Evolutionary conservation across 2,113 vertebrate genomes (phyloP).

Genomic region (Labeo rohita): DNA sequence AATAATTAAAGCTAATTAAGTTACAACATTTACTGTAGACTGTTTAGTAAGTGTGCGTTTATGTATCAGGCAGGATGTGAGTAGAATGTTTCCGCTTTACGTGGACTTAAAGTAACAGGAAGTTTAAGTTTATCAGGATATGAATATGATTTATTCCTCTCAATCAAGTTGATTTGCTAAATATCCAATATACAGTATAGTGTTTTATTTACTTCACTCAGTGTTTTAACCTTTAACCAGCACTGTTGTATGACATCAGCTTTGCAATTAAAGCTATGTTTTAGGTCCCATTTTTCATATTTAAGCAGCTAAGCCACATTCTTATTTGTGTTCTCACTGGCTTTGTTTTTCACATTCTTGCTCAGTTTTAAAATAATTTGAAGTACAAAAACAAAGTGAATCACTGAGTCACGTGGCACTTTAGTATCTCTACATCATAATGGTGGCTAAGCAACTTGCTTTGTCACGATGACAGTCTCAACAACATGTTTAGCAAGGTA

Average conservation of each 20-base stretch:
- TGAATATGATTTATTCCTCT: neutral
- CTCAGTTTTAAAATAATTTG: neutral
- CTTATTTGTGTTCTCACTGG: neutral
- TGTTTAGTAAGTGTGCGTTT: neutral
- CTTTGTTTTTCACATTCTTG: constrained; percentile 12
- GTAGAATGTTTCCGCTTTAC: neutral
- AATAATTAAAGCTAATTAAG: neutral
- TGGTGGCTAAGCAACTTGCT: neutral
- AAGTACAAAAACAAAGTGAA: constrained; percentile 20
- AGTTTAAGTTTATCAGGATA: neutral
- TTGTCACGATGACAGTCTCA: neutral
- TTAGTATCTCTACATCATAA: constrained; percentile 30
- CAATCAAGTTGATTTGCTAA: neutral
- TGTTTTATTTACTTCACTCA: neutral
- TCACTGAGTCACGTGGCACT: neutral
- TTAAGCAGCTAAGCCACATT: neutral
- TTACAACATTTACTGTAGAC: neutral
- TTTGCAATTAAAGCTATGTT: neutral
- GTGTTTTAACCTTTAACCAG: neutral
- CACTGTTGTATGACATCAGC: neutral
- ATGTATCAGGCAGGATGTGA: neutral
- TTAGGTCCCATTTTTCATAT: neutral
- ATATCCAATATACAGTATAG: neutral
- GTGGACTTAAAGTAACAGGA: neutral
- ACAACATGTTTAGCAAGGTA: neutral